Evolutionary conservation across 2,113 vertebrate species (phyloP), one percentile per base, ranked within the genome.

Genomic region (Xenopus borealis): DNA sequence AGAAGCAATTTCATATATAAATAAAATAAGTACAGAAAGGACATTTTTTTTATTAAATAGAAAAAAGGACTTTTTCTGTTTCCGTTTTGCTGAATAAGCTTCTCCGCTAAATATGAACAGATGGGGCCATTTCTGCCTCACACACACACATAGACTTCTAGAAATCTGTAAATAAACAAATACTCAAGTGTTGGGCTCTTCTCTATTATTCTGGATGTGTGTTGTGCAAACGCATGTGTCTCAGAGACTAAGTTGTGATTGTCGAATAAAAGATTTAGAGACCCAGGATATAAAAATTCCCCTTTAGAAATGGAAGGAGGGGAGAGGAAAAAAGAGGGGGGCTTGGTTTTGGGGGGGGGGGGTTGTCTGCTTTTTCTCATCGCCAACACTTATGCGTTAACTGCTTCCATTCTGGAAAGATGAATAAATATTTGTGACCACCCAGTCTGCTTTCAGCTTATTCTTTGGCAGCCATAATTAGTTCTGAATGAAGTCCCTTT

Each of bases 341-440:
- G 66, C 44, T 30, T 20, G 45, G 33, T 40, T 40, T 40, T 9
- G 33, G 45, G 46, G 55, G 47, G 66, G 72, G 46, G 65, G 50
- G 59, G 53, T 55, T 69, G 66, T 76, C 73, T 76, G 73, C 73
- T 76, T 76, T 76, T 76, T 76, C 73, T 76, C 73, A 76, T 76
- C 66, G 47, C 66, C 61, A 69, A 76, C 73, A 76, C 73, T 76
- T 69, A 45, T 47, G 58, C 27, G 7, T 76, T 76, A 76, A 76
- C 73, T 55, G 47, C 58, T 76, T 69, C 66, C 46, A 13, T 16
- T 66, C 73, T 69, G 73, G 14, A 76, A 75, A 47, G 62, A 47
- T 12, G 67, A 75, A 75, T 75, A 75, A 75, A 76, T 63, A 75
- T 69, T 76, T 63, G 46, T 47, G 73, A 76, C 73, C 73, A 76